Evolutionary conservation across 1,140 invertebrate species (phyloP), one percentile per base, ranked within the genome.

Genomic region (Nixonia krombeini): DNA sequence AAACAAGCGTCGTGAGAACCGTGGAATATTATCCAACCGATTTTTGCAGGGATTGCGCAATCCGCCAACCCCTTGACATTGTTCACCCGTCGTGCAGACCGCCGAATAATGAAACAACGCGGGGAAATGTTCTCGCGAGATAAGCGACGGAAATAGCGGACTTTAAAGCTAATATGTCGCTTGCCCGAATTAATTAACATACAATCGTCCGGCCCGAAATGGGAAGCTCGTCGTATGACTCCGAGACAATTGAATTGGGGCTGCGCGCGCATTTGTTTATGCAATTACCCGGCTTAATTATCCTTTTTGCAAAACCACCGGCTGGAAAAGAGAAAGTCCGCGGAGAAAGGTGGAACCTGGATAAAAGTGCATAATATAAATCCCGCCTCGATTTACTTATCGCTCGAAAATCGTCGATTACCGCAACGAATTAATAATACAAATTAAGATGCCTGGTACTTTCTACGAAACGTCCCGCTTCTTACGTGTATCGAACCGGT

Each of bases 61-160:
- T n/a, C n/a, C n/a, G n/a, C n/a, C n/a, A n/a, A n/a, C n/a, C n/a
- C n/a, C n/a, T n/a, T n/a, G n/a, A n/a, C n/a, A n/a, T n/a, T n/a
- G n/a, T n/a, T n/a, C n/a, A n/a, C n/a, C n/a, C n/a, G n/a, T n/a
- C n/a, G n/a, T n/a, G n/a, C n/a, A n/a, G n/a, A n/a, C n/a, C n/a
- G n/a, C n/a, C n/a, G n/a, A n/a, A n/a, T n/a, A n/a, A n/a, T n/a
- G n/a, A n/a, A n/a, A n/a, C n/a, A n/a, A n/a, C n/a, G n/a, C n/a
- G n/a, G n/a, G n/a, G n/a, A n/a, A n/a, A n/a, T n/a, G n/a, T n/a
- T n/a, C n/a, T n/a, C n/a, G n/a, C 45, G 42, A 45, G 65, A 62
- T 59, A 67, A 41, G 41, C 47, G 16, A 21, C 53, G 66, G 45
- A 59, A 70, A 64, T 55, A n/a, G n/a, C 28, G 59, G 55, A 38